These are phyloP conservation scores for Sinocyclocheilus maitianheensis DNA, from an alignment of 2,113 vertebrate genomes.

Conservation along the genomic window DNA sequence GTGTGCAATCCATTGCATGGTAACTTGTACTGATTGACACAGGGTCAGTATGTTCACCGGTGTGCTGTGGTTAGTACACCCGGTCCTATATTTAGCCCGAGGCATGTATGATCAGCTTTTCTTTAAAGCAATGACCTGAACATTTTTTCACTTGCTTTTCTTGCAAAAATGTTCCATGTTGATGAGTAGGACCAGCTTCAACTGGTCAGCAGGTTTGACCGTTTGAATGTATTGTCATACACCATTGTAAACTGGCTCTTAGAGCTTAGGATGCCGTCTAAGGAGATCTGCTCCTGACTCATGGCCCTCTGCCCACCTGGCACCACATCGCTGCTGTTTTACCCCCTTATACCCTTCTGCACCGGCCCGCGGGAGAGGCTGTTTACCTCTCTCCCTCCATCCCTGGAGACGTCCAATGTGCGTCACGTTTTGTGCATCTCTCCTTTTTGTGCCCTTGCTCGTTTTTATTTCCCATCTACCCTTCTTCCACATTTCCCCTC, in stretches of 20 bases:
- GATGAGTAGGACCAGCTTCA: conserved; percentile 30
- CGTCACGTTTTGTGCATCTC: conserved; percentile 61
- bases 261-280: conserved; percentile 30
- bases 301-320: conserved; percentile 65
- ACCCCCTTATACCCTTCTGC: conserved; percentile 52
- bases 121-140: conserved; percentile 28
- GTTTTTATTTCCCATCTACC: background rate
- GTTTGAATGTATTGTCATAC: conserved; percentile 50
- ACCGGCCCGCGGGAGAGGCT: conserved; percentile 62
- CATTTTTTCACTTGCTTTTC: conserved; percentile 37
- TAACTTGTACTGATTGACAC: conserved; percentile 46
- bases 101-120: conserved; percentile 37
- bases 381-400: conserved; percentile 59
- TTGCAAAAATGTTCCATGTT: conserved; percentile 42
- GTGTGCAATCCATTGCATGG: conserved; percentile 62
- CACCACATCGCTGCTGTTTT: conserved; percentile 65
- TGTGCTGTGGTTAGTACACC: conserved; percentile 33
- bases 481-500: conserved; percentile 32
- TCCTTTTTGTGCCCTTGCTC: conserved; percentile 28
- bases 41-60: conserved; percentile 17
- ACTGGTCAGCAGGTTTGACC: conserved; percentile 55
- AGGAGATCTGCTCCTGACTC: conserved; percentile 33
- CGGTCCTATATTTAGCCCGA: background rate
- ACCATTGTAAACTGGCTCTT: conserved; percentile 15
- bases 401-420: conserved; percentile 64